These are phyloP conservation scores for Enteromius trimaculatus DNA, from an alignment of 2,797 vertebrate species.

Conservation along the genomic window DNA sequence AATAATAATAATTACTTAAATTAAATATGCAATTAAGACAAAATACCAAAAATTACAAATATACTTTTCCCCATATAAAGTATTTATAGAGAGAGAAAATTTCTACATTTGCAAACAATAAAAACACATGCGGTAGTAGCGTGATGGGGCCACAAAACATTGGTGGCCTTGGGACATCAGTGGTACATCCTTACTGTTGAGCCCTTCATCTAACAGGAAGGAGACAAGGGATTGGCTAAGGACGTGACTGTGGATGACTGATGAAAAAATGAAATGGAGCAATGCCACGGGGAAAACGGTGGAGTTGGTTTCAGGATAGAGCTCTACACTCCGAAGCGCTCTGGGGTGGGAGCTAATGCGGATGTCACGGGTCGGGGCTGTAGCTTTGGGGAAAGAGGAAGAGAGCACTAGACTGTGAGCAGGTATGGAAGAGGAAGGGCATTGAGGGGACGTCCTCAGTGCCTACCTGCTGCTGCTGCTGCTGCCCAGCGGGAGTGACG, in stretches of 20 bases:
- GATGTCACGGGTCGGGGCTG: not conserved
- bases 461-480: slow-evolving; percentile 80
- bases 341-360: slow-evolving; percentile 2
- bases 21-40: not conserved
- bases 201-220: slow-evolving; percentile 25
- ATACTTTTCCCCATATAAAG: no score
- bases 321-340: slow-evolving; percentile 5
- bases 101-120: no score
- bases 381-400: not conserved
- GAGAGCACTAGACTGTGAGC: slow-evolving; percentile 15
- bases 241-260: not conserved
- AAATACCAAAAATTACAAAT: no score
- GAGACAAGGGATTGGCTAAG: not conserved
- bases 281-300: not conserved
- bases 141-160: not conserved
- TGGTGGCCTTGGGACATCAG: not conserved
- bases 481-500: slow-evolving; percentile 77
- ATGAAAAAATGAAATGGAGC: slow-evolving; percentile 3
- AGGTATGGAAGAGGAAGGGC: slow-evolving; percentile 48
- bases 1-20: no score
- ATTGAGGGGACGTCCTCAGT: slow-evolving; percentile 70
- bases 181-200: slow-evolving; percentile 13
- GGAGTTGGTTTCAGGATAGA: not conserved
- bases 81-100: no score
- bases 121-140: not conserved